Evolutionary conservation across 2,797 vertebrate genomes (phyloP).

Genomic region (Fistularia commersonii): DNA sequence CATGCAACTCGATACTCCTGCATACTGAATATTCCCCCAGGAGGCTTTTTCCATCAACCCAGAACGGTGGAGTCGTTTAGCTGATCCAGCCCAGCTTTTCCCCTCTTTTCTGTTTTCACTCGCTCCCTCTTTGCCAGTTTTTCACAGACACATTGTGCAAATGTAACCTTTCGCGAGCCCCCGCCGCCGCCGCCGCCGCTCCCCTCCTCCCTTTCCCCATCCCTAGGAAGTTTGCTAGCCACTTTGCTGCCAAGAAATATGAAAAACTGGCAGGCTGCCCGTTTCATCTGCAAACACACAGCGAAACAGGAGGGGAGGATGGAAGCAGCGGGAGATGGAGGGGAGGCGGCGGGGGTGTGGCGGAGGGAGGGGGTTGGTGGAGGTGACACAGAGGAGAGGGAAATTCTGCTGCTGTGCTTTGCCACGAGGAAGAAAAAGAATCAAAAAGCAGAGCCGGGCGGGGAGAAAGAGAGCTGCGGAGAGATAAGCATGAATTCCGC

Average conservation of each 20-base stretch:
- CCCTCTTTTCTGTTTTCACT: constrained; percentile 34
- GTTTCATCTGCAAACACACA: constrained; percentile 81
- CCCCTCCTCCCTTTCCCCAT: constrained; percentile 54
- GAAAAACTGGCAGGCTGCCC: constrained; percentile 88
- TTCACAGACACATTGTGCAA: constrained; percentile 88
- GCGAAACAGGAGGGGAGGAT: constrained; percentile 49
- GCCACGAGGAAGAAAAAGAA: constrained; percentile 55
- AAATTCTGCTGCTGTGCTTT: constrained; percentile 65
- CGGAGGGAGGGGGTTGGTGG: constrained; percentile 41
- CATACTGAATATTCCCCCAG: constrained; percentile 79
- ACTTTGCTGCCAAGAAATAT: constrained; percentile 84
- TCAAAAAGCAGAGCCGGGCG: constrained; percentile 42
- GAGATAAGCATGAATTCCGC: constrained; percentile 54
- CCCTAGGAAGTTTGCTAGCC: constrained; percentile 82
- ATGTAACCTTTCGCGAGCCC: constrained; percentile 89
- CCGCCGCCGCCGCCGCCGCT: constrained; percentile 54
- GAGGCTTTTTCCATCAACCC: constrained; percentile 86
- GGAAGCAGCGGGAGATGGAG: constrained; percentile 54
- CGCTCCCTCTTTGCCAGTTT: constrained; percentile 47
- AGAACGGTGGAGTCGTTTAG: constrained; percentile 74
- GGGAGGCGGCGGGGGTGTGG: constrained; percentile 26
- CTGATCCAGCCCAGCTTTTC: constrained; percentile 62
- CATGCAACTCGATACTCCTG: constrained; percentile 80
- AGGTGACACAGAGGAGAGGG: constrained; percentile 68
- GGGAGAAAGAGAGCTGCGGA: constrained; percentile 44